Conservation (phyloP, 2,113 vertebrate species). For the Perca flavescens region DNA sequence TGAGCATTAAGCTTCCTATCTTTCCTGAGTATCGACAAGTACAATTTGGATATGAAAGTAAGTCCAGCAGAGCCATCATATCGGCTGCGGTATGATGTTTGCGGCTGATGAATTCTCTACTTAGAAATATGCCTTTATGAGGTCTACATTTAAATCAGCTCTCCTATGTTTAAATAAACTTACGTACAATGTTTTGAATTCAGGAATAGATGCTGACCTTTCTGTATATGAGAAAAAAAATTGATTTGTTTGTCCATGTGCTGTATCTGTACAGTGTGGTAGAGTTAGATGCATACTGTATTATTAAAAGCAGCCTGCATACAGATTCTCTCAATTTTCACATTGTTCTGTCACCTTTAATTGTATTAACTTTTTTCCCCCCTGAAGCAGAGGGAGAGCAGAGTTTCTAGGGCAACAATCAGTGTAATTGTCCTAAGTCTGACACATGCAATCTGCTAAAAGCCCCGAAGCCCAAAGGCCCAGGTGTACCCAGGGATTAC, state of each 20-base stretch:
- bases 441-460: slow-evolving; percentile 86
- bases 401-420: slow-evolving; percentile 84
- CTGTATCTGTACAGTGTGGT: slow-evolving; percentile 30
- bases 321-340: slow-evolving; percentile 59
- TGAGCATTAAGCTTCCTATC: slow-evolving; percentile 35
- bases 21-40: slow-evolving; percentile 52
- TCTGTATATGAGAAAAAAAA: slow-evolving; percentile 27
- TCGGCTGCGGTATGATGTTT: neutral
- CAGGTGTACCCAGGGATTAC: slow-evolving; percentile 83
- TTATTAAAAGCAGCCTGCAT: slow-evolving; percentile 67
- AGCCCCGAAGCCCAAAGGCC: slow-evolving; percentile 78
- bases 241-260: slow-evolving; percentile 27
- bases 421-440: slow-evolving; percentile 82
- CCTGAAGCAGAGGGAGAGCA: slow-evolving; percentile 63
- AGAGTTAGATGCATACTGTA: slow-evolving; percentile 49
- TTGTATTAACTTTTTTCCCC: slow-evolving; percentile 66
- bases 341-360: slow-evolving; percentile 74
- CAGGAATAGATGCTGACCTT: slow-evolving; percentile 30
- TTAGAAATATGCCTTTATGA: slow-evolving; percentile 28
- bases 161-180: slow-evolving; percentile 17
- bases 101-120: slow-evolving; percentile 19
- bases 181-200: neutral
- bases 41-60: slow-evolving; percentile 31
- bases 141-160: slow-evolving; percentile 5
- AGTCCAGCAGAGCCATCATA: slow-evolving; percentile 24